phyloP scores from a whole-genome alignment of 2,113 vertebrate species.

The Puma concolor region DNA sequence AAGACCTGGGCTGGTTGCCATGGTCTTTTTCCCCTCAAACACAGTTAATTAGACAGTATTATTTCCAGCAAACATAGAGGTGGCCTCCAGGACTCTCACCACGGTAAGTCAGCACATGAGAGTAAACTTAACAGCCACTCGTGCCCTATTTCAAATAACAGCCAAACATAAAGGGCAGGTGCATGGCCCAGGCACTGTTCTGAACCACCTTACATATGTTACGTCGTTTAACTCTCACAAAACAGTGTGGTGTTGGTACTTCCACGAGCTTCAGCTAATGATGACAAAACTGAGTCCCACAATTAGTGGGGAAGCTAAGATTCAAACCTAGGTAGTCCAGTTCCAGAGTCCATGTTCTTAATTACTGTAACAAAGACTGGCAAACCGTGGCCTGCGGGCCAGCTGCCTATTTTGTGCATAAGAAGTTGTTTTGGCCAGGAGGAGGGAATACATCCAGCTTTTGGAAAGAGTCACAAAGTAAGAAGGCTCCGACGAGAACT shows the following conservation, averaged over 20 bases:
- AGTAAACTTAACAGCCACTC: not conserved
- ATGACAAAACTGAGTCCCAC: not conserved
- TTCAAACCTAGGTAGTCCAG: too few species aligned
- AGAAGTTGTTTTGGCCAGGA: not conserved
- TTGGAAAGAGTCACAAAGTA: not conserved
- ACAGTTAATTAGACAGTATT: not conserved
- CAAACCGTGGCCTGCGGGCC: not conserved
- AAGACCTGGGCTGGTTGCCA: not conserved
- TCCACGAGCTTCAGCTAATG: not conserved
- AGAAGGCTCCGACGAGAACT: not conserved
- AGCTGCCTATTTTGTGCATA: not conserved
- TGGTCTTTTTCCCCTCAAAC: not conserved
- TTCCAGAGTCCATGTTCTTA: not conserved
- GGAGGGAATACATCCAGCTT: not conserved
- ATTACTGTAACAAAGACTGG: not conserved
- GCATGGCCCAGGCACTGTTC: not conserved
- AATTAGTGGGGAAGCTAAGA: not conserved
- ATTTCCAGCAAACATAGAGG: not conserved
- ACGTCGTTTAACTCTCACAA: not conserved
- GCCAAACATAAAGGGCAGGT: not conserved
- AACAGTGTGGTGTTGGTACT: not conserved
- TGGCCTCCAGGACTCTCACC: too few species aligned
- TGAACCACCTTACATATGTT: not conserved
- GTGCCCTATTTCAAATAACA: not conserved
- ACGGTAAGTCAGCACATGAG: not conserved